Evolutionary conservation across 2,797 vertebrate species (phyloP).

Genomic region (Amniataba percoides): DNA sequence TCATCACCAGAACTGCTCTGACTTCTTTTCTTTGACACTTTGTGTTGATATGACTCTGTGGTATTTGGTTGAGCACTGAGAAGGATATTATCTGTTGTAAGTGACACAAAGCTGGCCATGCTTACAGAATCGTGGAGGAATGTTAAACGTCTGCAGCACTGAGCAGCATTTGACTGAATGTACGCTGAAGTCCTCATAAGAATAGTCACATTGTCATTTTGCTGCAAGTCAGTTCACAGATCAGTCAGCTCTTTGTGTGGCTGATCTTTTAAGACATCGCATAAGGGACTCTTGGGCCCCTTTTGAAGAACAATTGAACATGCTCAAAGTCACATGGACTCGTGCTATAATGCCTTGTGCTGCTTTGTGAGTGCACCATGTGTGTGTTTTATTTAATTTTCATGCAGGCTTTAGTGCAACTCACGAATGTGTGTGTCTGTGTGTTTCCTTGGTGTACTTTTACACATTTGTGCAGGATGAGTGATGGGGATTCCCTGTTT

Average conservation of each 20-base stretch:
- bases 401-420: constrained; percentile 6
- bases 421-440: constrained; percentile 19
- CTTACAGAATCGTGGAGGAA: constrained; percentile 30
- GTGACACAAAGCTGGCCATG: constrained; percentile 50
- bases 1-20: constrained; percentile 2
- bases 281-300: constrained; percentile 16
- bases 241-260: constrained; percentile 48
- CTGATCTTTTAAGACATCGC: constrained; percentile 50
- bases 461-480: constrained; percentile 68
- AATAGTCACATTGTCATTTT: constrained; percentile 48
- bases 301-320: constrained; percentile 48
- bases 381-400: constrained; percentile 26
- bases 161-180: constrained; percentile 18
- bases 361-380: not conserved
- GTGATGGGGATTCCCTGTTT: constrained; percentile 85
- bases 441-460: constrained; percentile 46
- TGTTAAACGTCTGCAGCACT: constrained; percentile 44
- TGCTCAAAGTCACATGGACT: constrained; percentile 31
- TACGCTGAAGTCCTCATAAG: constrained; percentile 23
- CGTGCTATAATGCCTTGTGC: constrained; percentile 23
- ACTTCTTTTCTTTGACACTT: constrained; percentile 1
- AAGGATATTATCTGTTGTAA: constrained; percentile 36
- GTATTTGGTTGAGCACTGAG: constrained; percentile 25
- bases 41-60: constrained; percentile 27
- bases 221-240: constrained; percentile 24